A percentile compares a stretch with the other conserved stretches of the same genome.
Conservation (phyloP, 1,140 invertebrate genomes). For the Aphaenogaster floridana region DNA sequence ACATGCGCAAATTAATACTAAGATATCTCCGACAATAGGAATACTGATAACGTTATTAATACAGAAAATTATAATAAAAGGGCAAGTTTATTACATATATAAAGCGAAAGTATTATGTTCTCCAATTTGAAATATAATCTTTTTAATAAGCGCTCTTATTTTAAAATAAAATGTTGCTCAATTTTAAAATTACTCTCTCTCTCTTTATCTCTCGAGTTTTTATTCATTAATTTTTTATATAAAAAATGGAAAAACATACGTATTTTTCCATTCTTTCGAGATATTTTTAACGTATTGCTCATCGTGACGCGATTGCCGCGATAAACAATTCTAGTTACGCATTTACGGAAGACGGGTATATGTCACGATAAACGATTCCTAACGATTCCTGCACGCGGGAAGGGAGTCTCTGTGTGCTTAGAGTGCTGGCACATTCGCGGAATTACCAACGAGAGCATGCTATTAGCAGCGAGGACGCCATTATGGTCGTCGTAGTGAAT, state of each 20-base stretch:
- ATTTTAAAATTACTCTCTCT: background rate
- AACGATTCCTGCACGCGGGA: slow-evolving; percentile 33
- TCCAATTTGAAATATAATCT: background rate
- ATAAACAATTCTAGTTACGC: slow-evolving; percentile 38
- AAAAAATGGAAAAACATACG: background rate
- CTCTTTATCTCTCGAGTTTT: background rate
- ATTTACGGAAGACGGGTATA: slow-evolving; percentile 15
- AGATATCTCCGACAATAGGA: slow-evolving; percentile 34
- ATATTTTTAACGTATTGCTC: slow-evolving; percentile 6
- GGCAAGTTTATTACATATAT: background rate
- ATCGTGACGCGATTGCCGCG: background rate
- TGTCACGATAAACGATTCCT: slow-evolving; percentile 52
- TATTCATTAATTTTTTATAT: background rate
- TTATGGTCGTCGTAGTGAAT: slow-evolving; percentile 71
- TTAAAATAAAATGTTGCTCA: background rate
- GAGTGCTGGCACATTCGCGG: slow-evolving; percentile 48
- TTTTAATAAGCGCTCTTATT: background rate
- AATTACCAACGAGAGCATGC: slow-evolving; percentile 65
- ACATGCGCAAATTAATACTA: slow-evolving; percentile 57
- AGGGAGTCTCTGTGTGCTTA: slow-evolving; percentile 15
- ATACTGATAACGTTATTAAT: slow-evolving; percentile 17
- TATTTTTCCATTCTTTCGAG: background rate
- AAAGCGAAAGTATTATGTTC: background rate
- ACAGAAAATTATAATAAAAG: slow-evolving; percentile 5
- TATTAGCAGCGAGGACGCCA: slow-evolving; percentile 68